These are phyloP conservation scores for Drosophila paracracens DNA, from an alignment of 2,888 invertebrate genomes.

Conservation along the genomic window DNA sequence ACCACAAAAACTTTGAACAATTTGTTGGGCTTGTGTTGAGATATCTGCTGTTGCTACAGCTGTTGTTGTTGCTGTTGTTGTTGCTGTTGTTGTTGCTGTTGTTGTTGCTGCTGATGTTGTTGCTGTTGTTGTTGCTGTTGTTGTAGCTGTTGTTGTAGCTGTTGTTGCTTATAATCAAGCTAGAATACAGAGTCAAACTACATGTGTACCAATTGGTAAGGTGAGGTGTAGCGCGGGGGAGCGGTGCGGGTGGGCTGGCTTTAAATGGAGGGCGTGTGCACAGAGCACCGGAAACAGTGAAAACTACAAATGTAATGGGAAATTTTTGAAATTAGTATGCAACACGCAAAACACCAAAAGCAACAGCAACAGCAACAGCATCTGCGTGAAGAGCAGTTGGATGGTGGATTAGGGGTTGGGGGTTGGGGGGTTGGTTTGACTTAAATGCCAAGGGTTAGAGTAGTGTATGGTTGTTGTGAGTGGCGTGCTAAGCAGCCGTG, in stretches of 20 bases:
- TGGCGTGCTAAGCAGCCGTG: slow-evolving; percentile 52
- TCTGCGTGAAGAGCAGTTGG: slow-evolving; percentile 4
- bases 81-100: background rate
- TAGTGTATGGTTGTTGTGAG: slow-evolving; percentile 8
- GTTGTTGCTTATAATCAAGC: slow-evolving; percentile 64
- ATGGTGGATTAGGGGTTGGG: background rate
- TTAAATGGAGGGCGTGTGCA: slow-evolving; percentile 1
- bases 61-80: slow-evolving; percentile 2
- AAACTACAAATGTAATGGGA: slow-evolving; percentile 77
- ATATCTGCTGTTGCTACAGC: slow-evolving; percentile 10
- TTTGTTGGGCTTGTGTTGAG: slow-evolving; percentile 60
- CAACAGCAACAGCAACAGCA: slow-evolving; percentile 16
- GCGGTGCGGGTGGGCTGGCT: background rate
- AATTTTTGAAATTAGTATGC: slow-evolving; percentile 80
- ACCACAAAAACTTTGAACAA: slow-evolving; percentile 62
- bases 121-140: background rate
- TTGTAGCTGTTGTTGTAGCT: background rate
- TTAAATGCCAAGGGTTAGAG: slow-evolving; percentile 21
- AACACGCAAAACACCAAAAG: slow-evolving; percentile 67
- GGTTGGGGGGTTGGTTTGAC: background rate
- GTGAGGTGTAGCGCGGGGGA: too few relatives aligned
- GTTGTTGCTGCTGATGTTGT: slow-evolving; percentile 1
- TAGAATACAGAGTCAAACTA: slow-evolving; percentile 51
- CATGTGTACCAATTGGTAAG: slow-evolving; percentile 53
- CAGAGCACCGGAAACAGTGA: slow-evolving; percentile 39